Percentiles rank a stretch among this genome's conserved stretches.
These are phyloP conservation scores for Hiodon alosoides DNA, from an alignment of 2,113 vertebrate species.

Conservation along the genomic window DNA sequence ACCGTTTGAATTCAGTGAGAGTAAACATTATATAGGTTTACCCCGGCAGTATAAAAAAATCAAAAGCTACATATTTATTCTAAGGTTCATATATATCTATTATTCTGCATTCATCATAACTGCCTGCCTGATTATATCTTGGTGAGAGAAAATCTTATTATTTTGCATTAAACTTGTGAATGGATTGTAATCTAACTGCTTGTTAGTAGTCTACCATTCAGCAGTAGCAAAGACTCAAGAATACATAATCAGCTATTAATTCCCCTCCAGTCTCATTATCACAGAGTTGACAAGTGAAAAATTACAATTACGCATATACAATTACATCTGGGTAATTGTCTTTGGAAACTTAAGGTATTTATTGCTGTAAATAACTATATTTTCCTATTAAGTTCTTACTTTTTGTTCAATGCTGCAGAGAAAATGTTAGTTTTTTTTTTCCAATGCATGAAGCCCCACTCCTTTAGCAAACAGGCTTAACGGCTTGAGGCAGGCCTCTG, in stretches of 20 bases:
- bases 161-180: constrained; percentile 29
- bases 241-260: constrained; percentile 42
- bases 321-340: constrained; percentile 52
- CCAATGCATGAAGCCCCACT: constrained; percentile 34
- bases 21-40: constrained; percentile 2
- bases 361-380: constrained; percentile 37
- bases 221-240: constrained; percentile 24
- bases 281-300: constrained; percentile 32
- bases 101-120: constrained; percentile 43
- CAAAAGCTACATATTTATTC: constrained; percentile 21
- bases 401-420: constrained; percentile 31
- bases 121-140: constrained; percentile 32
- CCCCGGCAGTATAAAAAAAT: constrained; percentile 23
- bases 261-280: constrained; percentile 38
- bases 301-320: constrained; percentile 33
- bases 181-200: constrained; percentile 19
- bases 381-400: constrained; percentile 38
- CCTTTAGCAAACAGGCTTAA: constrained; percentile 53
- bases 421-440: constrained; percentile 30
- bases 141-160: constrained; percentile 33
- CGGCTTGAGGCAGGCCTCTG: constrained; percentile 72
- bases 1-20: not conserved
- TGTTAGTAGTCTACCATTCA: constrained; percentile 36
- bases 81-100: constrained; percentile 20
- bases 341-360: constrained; percentile 43